Base-by-base conservation (phyloP, 2,797 vertebrate genomes). In the Taenioides sp. region DNA sequence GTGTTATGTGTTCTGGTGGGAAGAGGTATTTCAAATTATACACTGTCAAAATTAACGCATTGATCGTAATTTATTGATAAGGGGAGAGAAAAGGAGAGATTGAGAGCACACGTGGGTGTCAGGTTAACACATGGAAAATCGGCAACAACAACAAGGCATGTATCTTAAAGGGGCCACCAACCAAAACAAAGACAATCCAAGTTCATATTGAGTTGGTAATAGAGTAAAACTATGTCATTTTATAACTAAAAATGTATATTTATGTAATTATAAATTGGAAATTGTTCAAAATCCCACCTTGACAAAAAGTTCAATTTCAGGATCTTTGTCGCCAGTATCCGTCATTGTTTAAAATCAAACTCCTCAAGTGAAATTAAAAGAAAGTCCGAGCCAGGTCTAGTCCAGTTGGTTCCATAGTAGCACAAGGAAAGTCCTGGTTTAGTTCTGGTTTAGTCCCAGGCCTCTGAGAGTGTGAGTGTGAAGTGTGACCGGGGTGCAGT, bases 291-390 rank as follows among this genome's bases (percentile, higher is more conserved):
- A 11, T 25, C 87, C 82, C 84, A 98, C 97, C 97, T 98, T 98
- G 74, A 98, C 97, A 83, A 98, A 98, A 65, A 98, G 94, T 86
- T 98, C 97, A 68, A 98, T 98, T 89, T 98, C 97, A 70, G 97
- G 97, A 84, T 98, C 95, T 83, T 96, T 96, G 84, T 98, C 95
- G 69, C 91, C 86, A 69, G 89, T 74, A 81, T 96, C 95, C 75
- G 90, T 96, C 96, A 96, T 96, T 86, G 86, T 94, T 66, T 69
- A 63, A 64, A 73, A 67, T 73, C 65, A 70, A 71, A 74, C 65
- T 52, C 60, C 71, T 31, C 69, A 25, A 60, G 60, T 66, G 25
- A 0, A 73, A 72, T 60, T 88, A 81, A 59, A 80, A 70, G 81
- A 73, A 75, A 72, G 71, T 80, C 75, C 81, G 65, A 71, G 85